Conservation (phyloP, 2,113 vertebrate genomes). For the Erythrolamprus reginae region DNA sequence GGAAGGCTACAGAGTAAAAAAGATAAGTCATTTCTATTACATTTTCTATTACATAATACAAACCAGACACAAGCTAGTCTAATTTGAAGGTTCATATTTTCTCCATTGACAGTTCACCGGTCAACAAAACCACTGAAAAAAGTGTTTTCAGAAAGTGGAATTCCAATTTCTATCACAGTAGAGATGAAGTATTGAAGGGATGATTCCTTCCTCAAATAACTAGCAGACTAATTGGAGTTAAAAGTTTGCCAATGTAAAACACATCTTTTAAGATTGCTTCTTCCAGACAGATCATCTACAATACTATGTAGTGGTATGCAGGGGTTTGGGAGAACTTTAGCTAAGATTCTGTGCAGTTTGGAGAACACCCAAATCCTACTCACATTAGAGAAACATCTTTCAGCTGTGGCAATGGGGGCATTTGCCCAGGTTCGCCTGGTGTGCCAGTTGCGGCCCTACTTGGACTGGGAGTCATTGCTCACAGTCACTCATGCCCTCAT, state of each 20-base stretch:
- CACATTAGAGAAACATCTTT: too few relatives aligned
- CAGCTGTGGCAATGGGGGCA: too few relatives aligned
- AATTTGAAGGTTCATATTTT: not conserved
- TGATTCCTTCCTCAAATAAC: not conserved
- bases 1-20: not conserved
- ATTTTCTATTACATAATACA: not conserved
- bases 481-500: too few relatives aligned
- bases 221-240: not conserved
- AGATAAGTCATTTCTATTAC: not conserved
- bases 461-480: too few relatives aligned
- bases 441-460: too few relatives aligned
- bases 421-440: too few relatives aligned
- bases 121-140: not conserved
- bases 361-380: too few relatives aligned
- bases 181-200: too few relatives aligned
- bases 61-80: not conserved
- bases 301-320: not conserved
- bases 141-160: not conserved
- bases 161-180: not conserved
- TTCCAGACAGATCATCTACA: not conserved
- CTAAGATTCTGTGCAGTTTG: too few relatives aligned
- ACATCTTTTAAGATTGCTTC: not conserved
- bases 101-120: not conserved
- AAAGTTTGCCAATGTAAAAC: not conserved
- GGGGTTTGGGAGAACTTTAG: too few relatives aligned